phyloP scores from a whole-genome alignment of 2,113 vertebrate genomes.

The Mastomys natalensis region DNA sequence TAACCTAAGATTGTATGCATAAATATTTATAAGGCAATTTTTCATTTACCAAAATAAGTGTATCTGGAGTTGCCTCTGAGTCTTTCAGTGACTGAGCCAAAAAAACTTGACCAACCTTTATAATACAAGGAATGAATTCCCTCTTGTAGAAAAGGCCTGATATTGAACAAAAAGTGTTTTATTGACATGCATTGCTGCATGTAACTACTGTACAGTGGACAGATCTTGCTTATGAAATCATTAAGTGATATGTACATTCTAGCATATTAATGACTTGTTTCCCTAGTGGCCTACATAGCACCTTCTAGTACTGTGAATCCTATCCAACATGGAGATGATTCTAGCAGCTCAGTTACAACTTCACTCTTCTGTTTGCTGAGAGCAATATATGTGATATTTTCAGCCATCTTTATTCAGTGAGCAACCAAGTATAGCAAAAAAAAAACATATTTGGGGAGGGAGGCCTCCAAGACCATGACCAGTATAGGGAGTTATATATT shows the following conservation, averaged over 20 bases:
- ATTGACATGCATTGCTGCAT: not conserved
- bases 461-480: not conserved
- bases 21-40: not conserved
- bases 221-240: not conserved
- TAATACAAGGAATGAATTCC: not conserved
- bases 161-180: not conserved
- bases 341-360: not conserved
- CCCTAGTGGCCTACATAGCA: not conserved
- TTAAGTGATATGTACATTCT: not conserved
- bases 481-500: not conserved
- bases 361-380: not conserved
- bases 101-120: not conserved
- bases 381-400: not conserved
- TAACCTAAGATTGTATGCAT: not conserved
- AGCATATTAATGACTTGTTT: not conserved
- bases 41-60: not conserved
- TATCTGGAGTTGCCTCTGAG: not conserved
- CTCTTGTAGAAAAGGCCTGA: not conserved
- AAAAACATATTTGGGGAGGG: no score
- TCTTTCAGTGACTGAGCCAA: not conserved
- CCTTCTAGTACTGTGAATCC: not conserved
- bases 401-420: not conserved
- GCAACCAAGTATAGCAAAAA: not conserved
- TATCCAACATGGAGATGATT: not conserved
- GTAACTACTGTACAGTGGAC: not conserved